Base-by-base conservation (phyloP, 1,140 invertebrate genomes). In the Rhagoletis pomonella region DNA sequence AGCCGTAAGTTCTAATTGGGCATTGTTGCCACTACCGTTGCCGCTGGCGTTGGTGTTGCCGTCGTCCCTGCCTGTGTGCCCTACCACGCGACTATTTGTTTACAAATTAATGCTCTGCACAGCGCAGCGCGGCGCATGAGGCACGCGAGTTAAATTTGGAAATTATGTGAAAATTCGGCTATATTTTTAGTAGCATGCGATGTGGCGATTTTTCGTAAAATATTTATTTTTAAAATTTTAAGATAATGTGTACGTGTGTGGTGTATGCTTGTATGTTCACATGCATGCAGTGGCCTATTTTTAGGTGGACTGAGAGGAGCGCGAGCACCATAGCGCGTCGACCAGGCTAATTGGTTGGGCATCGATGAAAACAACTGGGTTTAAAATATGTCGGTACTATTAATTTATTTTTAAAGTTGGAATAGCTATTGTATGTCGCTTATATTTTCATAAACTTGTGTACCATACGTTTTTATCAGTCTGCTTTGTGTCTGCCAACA, bases 91-190 rank as follows among this genome's bases (percentile, higher is more conserved):
- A 4, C 39, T 62, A 60, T 85, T 85, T 85, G 50, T 86, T 64
- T 86, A 62, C 44, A 50, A 62, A 42, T 29, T 67, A 65, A 65
- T 86, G 14, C 47, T 86, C 55, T 29, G 58, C 59, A 85, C 39
- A 17, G 19, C 19, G 6, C 39, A 17, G 29, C 12, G 60, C 47
- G 62, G 7, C 42, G 42, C 39, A 86, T 86, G 85, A 86, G 85
- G 85, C 85, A 86, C 85, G 85, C 85, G 85, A 65, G n/a, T 86
- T 86, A 86, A 86, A 65, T 86, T 86, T 86, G 62, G 85, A 86
- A 86, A 86, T 86, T 86, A 86, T 86, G 85, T 67, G 85, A 86
- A 86, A 65, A 86, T 85, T 59, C 59, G 19, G 7, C 62, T 6
- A 44, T 85, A 60, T 85, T 85, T 85, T 85, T 62, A 85, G 59